Base-by-base conservation (phyloP, 2,113 vertebrate species). In the Sphaerodactylus townsendi region DNA sequence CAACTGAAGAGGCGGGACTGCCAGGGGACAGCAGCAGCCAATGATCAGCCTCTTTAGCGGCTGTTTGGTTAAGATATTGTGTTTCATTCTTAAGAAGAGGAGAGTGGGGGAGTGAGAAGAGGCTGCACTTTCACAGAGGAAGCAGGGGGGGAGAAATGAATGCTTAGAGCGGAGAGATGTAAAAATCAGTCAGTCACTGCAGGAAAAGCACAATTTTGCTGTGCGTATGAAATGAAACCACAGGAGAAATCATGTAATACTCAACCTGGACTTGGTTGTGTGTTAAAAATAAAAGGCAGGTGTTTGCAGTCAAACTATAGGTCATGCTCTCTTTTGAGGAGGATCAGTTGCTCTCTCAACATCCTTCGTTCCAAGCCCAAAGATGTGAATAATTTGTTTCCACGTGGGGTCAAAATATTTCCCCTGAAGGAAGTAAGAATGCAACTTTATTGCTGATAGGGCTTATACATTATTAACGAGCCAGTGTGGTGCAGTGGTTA, bases 1-100 rank as follows among this genome's bases (percentile, higher is more conserved):
- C 92, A 86, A 94, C 95, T 94, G 92, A 92, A 88, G 91, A 94
- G 96, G 95, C 88, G 94, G 95, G 92, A 70, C 93, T 70, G 77
- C 82, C 23, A 77, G 91, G 88, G 93, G 92, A 92, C 94, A 90
- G 79, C 87, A 92, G 17, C 64, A 92, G 90, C 95, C 96, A 96
- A 96, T 95, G 95, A 93, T 76, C 93, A 93, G 93, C 92, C 91
- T 74, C 88, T 81, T 39, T 6, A 2, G 85, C 30, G 88, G 84
- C 94, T 93, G 92, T 91, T 82, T 88, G 91, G 86, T 90, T 79
- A 86, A 95, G 95, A 93, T 95, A 95, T 13, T 93, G 91, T 75
- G 39, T 95, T 96, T 96, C 96, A 87, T 93, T 92, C 91, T 91
- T 75, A 91, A 92, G 56, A 59, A 59, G 92, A 1, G 62, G 86